Percentiles rank a stretch among this genome's conserved stretches.
These are phyloP conservation scores for Struthidea cinerea DNA, from an alignment of 2,113 vertebrate species.

Conservation along the genomic window DNA sequence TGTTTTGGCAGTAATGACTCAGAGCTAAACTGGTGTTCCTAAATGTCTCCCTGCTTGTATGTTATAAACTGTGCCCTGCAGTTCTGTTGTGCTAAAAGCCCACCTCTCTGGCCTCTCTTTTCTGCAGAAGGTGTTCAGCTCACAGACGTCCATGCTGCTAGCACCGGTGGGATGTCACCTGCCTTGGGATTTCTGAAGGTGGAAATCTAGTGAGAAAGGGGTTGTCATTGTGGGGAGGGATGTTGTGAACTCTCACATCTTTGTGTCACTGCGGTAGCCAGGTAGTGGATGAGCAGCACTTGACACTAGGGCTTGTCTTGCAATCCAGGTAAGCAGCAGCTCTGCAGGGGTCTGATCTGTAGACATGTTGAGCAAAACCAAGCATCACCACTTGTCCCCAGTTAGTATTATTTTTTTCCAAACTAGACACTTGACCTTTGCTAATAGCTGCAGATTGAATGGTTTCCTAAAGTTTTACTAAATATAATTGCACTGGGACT, in stretches of 20 bases:
- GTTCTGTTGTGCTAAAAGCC: neutral
- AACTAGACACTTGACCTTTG: neutral
- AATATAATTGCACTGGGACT: neutral
- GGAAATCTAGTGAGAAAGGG: neutral
- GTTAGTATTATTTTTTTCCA: neutral
- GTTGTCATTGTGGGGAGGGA: neutral
- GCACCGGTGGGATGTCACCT: neutral
- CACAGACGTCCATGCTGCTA: rapidly evolving
- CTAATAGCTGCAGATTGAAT: neutral
- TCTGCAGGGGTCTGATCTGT: neutral
- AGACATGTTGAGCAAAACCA: rapidly evolving
- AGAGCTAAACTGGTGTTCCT: neutral
- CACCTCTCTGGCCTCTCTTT: neutral
- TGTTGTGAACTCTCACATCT: neutral
- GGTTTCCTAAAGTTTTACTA: neutral
- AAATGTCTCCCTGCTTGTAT: neutral
- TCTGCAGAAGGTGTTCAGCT: neutral
- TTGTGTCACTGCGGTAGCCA: neutral
- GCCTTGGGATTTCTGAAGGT: neutral
- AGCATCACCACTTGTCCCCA: neutral
- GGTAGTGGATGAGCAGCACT: neutral
- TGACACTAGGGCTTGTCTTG: neutral
- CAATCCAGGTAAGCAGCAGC: neutral
- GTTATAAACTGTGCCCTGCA: neutral
- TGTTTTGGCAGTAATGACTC: constrained; percentile 17